Percentiles rank a stretch among this genome's conserved stretches.
Conservation (phyloP, 2,888 invertebrate species). For the Chrysolina americana region DNA sequence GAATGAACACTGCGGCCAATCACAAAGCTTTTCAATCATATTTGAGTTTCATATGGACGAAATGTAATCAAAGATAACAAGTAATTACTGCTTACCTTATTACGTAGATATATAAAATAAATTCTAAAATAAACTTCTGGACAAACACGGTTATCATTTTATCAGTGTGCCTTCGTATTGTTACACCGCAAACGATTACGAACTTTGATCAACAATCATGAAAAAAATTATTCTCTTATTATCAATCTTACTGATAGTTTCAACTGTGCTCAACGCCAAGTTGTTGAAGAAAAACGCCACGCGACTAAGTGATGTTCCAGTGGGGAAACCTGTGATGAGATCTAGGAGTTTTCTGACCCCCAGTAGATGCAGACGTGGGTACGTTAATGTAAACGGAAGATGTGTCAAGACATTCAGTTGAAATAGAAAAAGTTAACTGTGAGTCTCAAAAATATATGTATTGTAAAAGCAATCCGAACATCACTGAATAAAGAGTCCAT, state of each 20-base stretch:
- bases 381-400: slow-evolving; percentile 37
- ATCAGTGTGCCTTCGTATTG: neutral
- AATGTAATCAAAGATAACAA: no score
- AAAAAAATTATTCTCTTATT: neutral
- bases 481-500: no score
- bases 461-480: neutral
- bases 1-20: no score
- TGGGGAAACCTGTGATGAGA: slow-evolving; percentile 7
- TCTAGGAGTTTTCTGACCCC: slow-evolving; percentile 34
- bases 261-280: neutral
- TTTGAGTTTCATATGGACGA: no score
- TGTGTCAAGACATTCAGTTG: slow-evolving; percentile 31
- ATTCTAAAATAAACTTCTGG: neutral
- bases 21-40: no score
- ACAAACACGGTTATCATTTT: slow-evolving; percentile 17
- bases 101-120: neutral
- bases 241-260: neutral
- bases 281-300: neutral
- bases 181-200: neutral
- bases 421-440: neutral
- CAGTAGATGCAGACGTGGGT: slow-evolving; percentile 35
- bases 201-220: neutral
- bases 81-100: neutral
- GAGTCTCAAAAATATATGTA: neutral
- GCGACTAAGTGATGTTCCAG: neutral